A percentile compares a stretch with the other conserved stretches of the same genome.
phyloP scores from a whole-genome alignment of 1,140 invertebrate species.

The Acyrthosiphon pisum region DNA sequence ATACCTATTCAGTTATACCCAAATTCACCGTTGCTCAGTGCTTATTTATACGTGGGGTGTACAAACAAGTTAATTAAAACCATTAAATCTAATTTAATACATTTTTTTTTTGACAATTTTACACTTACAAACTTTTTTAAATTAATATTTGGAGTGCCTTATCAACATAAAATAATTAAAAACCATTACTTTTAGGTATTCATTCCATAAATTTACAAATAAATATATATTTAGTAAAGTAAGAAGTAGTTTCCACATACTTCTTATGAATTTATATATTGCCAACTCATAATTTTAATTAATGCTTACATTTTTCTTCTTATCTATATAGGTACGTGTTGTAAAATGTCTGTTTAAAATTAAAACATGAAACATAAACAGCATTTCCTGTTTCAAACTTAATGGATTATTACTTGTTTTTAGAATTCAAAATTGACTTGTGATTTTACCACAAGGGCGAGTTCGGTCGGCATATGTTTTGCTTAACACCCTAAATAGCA shows the following conservation, averaged over 20 bases:
- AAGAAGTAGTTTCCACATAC: background rate
- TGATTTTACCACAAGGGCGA: constrained; percentile 7
- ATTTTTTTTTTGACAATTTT: background rate
- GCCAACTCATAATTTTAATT: background rate
- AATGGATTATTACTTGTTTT: constrained; percentile 28
- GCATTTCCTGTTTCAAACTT: background rate
- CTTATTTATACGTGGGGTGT: background rate
- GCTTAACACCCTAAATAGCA: constrained; percentile 15
- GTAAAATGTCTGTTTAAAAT: background rate
- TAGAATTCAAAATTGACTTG: background rate
- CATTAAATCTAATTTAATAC: background rate
- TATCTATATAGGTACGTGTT: background rate
- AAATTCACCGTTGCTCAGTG: background rate
- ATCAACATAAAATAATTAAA: too few relatives aligned
- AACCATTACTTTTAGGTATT: too few relatives aligned
- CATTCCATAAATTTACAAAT: background rate
- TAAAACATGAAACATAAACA: background rate
- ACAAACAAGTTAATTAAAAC: background rate
- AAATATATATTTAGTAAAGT: background rate
- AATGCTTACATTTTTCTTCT: background rate
- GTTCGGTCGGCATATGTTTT: background rate
- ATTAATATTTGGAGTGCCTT: background rate
- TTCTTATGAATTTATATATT: background rate
- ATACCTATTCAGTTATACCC: background rate
- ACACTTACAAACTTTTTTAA: background rate